These are phyloP conservation scores for Lucilia cuprina DNA, from an alignment of 1,140 invertebrate species.

Conservation along the genomic window DNA sequence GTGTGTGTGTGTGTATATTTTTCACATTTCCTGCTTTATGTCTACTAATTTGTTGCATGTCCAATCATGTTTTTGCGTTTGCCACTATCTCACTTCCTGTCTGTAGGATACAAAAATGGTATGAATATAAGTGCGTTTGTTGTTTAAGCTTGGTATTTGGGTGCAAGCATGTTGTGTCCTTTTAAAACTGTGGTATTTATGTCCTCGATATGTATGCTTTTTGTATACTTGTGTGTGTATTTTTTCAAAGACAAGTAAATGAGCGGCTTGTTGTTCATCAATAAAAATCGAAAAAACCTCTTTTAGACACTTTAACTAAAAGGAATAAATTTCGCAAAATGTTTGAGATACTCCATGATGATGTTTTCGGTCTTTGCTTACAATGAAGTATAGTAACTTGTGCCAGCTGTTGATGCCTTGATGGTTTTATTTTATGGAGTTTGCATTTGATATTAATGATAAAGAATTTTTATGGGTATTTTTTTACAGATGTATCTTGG, in stretches of 20 bases:
- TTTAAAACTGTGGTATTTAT: neutral
- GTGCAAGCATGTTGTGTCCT: neutral
- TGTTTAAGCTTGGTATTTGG: neutral
- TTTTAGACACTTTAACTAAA: too few relatives aligned
- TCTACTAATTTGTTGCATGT: conserved; percentile 6
- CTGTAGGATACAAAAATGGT: neutral
- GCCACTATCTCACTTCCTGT: neutral
- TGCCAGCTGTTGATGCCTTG: neutral
- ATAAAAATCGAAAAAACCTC: neutral
- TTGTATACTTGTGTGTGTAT: too few relatives aligned
- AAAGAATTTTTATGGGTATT: neutral
- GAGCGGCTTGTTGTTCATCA: neutral
- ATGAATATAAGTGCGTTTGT: neutral
- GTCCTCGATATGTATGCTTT: neutral
- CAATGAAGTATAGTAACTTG: neutral
- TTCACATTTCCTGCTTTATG: neutral
- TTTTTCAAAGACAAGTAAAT: neutral
- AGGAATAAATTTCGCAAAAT: neutral
- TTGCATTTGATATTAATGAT: neutral
- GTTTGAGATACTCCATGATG: neutral
- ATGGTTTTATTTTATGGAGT: neutral
- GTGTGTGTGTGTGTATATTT: neutral
- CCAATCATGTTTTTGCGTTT: neutral
- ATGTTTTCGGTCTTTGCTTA: neutral
- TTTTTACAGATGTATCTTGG: neutral